phyloP scores from a whole-genome alignment of 2,888 invertebrate species.

The Leucophenga montana region DNA sequence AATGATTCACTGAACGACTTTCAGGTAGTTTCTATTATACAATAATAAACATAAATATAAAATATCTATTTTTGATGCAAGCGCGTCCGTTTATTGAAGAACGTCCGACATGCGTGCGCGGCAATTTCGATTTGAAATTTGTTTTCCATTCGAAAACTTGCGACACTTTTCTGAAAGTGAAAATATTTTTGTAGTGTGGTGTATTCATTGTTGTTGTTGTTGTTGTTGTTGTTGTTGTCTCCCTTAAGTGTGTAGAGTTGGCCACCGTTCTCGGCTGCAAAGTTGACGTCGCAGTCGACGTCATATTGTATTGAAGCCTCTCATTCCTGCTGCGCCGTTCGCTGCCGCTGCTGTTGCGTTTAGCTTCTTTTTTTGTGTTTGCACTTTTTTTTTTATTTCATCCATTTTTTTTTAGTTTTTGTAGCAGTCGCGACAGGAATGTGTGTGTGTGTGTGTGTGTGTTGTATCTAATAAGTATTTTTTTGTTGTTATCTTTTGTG shows the following conservation, averaged over 20 bases:
- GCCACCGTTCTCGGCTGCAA: not conserved
- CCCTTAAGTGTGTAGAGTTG: conserved; percentile 18
- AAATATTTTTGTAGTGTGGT: conserved; percentile 32
- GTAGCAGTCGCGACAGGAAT: not conserved
- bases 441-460: not conserved
- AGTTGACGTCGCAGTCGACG: not conserved
- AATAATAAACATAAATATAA: too few species aligned
- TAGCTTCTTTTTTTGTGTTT: not conserved
- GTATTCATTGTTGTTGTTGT: conserved; percentile 25
- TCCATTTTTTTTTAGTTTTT: too few species aligned
- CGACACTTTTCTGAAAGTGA: conserved; percentile 58
- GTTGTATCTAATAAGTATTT: too few species aligned
- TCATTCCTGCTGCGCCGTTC: too few species aligned
- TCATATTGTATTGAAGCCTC: not conserved
- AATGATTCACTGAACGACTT: not conserved
- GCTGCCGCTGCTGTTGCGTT: not conserved
- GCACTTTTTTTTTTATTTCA: not conserved
- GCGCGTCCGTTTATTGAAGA: conserved; percentile 23
- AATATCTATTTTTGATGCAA: not conserved
- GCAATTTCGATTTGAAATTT: conserved; percentile 65
- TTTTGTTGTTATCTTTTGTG: not conserved
- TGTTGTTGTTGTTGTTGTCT: conserved; percentile 21
- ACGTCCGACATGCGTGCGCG: conserved; percentile 65
- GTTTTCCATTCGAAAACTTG: conserved; percentile 62
- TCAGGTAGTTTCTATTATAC: not conserved